Evolutionary conservation across 2,888 invertebrate species (phyloP), one percentile per base, ranked within the genome.

Genomic region (Chymomyza amoena): DNA sequence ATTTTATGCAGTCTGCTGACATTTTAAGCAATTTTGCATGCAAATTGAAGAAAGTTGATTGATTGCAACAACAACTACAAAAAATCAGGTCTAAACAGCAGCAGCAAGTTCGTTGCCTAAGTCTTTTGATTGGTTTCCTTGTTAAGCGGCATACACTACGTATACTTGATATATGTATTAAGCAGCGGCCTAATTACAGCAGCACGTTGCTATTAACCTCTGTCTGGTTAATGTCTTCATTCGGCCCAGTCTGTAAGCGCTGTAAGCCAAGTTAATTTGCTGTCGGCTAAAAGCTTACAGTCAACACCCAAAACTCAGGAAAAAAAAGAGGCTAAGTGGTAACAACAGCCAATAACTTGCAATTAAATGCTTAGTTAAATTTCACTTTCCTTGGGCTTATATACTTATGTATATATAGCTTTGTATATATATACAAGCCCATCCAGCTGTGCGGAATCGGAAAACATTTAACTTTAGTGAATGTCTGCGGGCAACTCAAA

Each of bases 11-110:
- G 36, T 28, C 59, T 28, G n/a, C 25, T 60, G 25, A 69, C 69
- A 73, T 75, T 75, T 87, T 87, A 73, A 18, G 16, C 76, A 76
- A 87, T 82, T 82, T 71, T 13, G 87, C 87, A 87, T 83, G 87
- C 82, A 84, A 87, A 87, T 83, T 87, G 39, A 13, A 20, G 4
- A 13, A 20, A 59, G 65, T 39, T 45, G n/a, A 20, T 18, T 16
- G 36, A 18, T 16, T 45, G 61, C 61, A 13, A 4, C 39, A 45
- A 13, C 39, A 45, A 13, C 39, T 13, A 13, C 39, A 4, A 13
- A 36, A 36, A 36, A 9, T 36, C 13, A 45, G 39, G 2, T 9
- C 15, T 15, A 61, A 9, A 45, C 16, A 16, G 59, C 28, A 15
- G 36, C 39, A 6, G 62, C 64, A 65, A 78, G 78, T 73, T 78